phyloP scores from a whole-genome alignment of 2,888 invertebrate species.

The Pasiphila rectangulata region DNA sequence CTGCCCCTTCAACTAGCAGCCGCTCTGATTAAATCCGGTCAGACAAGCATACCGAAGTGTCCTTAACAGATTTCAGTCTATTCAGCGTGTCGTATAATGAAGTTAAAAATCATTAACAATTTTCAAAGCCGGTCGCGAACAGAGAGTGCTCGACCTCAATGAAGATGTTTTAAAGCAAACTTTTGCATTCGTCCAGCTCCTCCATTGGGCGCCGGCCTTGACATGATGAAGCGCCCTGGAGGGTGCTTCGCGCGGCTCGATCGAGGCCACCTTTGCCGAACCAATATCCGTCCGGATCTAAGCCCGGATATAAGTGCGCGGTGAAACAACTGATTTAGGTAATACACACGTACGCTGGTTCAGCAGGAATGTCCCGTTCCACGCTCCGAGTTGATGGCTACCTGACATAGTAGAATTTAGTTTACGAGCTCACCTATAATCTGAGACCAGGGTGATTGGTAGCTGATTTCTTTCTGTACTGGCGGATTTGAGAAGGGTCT shows the following conservation, averaged over 20 bases:
- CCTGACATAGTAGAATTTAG: neutral
- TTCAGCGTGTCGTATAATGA: slow-evolving; percentile 25
- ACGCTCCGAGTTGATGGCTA: neutral
- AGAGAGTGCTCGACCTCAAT: slow-evolving; percentile 46
- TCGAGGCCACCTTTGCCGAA: slow-evolving; percentile 49
- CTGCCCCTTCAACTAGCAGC: neutral
- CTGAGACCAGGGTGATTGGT: too few relatives aligned
- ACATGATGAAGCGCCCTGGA: slow-evolving; percentile 50
- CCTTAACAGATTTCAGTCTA: slow-evolving; percentile 24
- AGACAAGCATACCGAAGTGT: slow-evolving; percentile 16
- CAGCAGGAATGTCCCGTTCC: neutral
- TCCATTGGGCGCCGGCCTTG: slow-evolving; percentile 48
- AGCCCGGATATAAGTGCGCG: slow-evolving; percentile 39
- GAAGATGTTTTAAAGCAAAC: slow-evolving; percentile 46
- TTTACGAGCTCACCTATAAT: too few relatives aligned
- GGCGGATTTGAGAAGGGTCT: too few relatives aligned
- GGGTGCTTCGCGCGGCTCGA: slow-evolving; percentile 51
- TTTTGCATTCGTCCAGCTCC: slow-evolving; percentile 43
- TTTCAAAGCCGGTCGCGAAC: slow-evolving; percentile 29
- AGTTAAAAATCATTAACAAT: slow-evolving; percentile 31
- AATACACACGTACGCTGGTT: slow-evolving; percentile 6
- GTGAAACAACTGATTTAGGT: slow-evolving; percentile 21
- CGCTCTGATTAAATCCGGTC: slow-evolving; percentile 6
- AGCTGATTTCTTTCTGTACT: too few relatives aligned
- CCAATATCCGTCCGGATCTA: slow-evolving; percentile 49